phyloP scores from a whole-genome alignment of 2,113 vertebrate genomes.

The Dunckerocampus dactyliophorus region DNA sequence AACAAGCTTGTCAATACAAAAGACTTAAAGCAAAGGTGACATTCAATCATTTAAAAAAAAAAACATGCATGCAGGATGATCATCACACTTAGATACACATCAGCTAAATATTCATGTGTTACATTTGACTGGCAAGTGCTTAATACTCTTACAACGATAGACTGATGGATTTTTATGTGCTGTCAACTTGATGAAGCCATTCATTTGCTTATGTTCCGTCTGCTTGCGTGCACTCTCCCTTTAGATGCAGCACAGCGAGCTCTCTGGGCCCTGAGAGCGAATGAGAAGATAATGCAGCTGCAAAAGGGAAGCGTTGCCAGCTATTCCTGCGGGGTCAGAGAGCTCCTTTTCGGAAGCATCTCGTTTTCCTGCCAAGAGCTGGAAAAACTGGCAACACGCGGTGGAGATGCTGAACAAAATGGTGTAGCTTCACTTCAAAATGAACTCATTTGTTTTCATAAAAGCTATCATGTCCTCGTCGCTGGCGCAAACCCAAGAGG shows the following conservation, averaged over 20 bases:
- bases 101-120: too few species aligned
- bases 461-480: constrained; percentile 2
- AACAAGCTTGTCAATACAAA: constrained; percentile 1
- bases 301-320: not conserved
- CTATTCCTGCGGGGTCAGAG: constrained; percentile 17
- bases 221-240: not conserved
- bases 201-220: not conserved
- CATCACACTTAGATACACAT: too few species aligned
- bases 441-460: not conserved
- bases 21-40: constrained; percentile 13
- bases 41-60: constrained; percentile 12
- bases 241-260: not conserved
- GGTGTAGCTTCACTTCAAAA: constrained; percentile 5
- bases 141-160: too few species aligned
- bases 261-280: not conserved
- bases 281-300: not conserved
- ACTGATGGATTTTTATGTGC: not conserved
- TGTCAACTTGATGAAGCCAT: not conserved
- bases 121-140: not conserved
- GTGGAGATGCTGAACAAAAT: constrained; percentile 17
- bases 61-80: too few species aligned
- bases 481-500: not conserved
- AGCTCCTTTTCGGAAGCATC: not conserved
- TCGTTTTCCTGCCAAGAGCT: constrained; percentile 9
- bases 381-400: constrained; percentile 12